Evolutionary conservation across 2,113 vertebrate species (phyloP).

Genomic region (Calonectris borealis): DNA sequence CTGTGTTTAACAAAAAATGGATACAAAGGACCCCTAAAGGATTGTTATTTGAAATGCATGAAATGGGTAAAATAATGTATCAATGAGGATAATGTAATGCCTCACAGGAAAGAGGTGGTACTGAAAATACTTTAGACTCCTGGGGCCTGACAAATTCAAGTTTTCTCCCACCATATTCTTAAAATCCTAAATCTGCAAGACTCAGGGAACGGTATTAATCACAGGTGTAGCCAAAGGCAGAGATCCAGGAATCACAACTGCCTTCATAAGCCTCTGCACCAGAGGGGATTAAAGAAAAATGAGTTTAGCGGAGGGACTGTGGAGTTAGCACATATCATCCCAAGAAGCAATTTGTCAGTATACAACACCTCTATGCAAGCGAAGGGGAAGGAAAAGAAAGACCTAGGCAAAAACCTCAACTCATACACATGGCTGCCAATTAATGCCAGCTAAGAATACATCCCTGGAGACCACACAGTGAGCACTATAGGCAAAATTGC

Average conservation of each 20-base stretch:
- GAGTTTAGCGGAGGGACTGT: background rate
- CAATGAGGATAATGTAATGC: background rate
- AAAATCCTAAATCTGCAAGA: background rate
- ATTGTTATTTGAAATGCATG: background rate
- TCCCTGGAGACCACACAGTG: background rate
- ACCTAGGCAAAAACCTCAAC: background rate
- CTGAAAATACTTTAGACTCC: background rate
- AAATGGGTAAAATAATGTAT: background rate
- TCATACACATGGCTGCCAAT: background rate
- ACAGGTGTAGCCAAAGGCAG: conserved; percentile 7
- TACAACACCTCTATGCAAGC: background rate
- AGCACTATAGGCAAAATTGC: background rate
- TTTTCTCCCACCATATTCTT: background rate
- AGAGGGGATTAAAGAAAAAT: conserved; percentile 1
- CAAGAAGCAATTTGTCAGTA: background rate
- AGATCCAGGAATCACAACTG: background rate
- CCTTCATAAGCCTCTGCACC: background rate
- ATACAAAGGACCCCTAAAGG: background rate
- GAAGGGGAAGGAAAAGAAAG: background rate
- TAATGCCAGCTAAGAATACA: background rate
- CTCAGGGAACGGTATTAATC: background rate
- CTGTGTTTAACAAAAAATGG: background rate
- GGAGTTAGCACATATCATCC: background rate
- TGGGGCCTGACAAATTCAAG: background rate
- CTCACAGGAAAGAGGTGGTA: background rate